A percentile compares a stretch with the other conserved stretches of the same genome.
Evolutionary conservation across 30 jellyfish, hydroid and myxozoan species (phyloP).

Genomic region (Hydractinia symbiolongicarpus): DNA sequence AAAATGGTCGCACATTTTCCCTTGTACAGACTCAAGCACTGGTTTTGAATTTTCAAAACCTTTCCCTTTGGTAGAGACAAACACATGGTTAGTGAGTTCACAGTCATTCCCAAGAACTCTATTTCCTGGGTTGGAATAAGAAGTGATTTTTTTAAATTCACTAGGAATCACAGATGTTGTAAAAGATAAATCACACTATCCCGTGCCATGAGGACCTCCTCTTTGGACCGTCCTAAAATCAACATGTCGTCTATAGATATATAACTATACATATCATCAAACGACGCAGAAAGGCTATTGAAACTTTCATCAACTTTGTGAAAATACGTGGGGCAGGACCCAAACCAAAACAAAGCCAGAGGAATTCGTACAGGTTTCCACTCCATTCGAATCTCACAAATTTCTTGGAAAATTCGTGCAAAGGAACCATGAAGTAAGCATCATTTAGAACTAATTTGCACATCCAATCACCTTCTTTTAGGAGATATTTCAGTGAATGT

Average conservation of each 20-base stretch:
- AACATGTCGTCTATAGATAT: slow-evolving; percentile 5
- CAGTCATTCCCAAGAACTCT: not conserved
- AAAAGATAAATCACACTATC: not conserved
- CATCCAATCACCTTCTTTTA: not conserved
- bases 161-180: not conserved
- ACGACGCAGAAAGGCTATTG: not conserved
- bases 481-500: not conserved
- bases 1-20: not conserved
- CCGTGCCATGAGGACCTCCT: not conserved
- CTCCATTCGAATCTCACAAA: not conserved
- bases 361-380: not conserved
- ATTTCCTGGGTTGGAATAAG: not conserved
- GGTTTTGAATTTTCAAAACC: not conserved
- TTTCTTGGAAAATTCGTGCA: not conserved
- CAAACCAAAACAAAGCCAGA: not conserved
- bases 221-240: not conserved
- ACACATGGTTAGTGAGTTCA: not conserved
- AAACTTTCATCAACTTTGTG: slow-evolving; percentile 4
- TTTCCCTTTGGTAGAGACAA: not conserved
- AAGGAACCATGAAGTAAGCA: not conserved
- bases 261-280: not conserved
- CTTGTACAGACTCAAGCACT: slow-evolving; percentile 1
- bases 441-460: not conserved
- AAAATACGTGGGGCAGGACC: slow-evolving; percentile 14
- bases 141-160: not conserved